Conservation (phyloP, 37 sponge, comb jelly and placozoan genomes). For the Eunapius fragilis region DNA sequence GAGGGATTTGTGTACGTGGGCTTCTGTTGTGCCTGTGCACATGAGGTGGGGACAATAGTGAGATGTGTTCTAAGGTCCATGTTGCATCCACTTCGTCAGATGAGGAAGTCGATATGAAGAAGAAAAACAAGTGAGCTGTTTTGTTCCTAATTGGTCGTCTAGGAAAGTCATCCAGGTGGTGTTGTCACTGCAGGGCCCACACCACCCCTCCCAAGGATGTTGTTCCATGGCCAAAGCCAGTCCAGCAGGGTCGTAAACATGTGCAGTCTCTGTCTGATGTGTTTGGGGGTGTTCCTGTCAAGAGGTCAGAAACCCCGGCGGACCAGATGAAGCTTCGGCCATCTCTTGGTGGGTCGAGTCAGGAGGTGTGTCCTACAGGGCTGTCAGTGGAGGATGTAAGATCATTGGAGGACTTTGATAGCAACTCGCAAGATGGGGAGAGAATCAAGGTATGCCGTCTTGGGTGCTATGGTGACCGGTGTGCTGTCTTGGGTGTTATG, state of each 20-base stretch:
- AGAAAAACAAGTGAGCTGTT: conserved; percentile 16
- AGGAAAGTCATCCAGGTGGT: too few relatives aligned
- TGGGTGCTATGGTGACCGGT: not conserved
- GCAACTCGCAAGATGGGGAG: not conserved
- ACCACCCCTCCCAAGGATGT: not conserved
- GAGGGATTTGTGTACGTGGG: too few relatives aligned
- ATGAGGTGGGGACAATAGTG: too few relatives aligned
- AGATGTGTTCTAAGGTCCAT: conserved; percentile 30
- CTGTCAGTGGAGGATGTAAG: not conserved
- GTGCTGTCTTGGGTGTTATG: not conserved
- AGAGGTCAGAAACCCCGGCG: conserved; percentile 8
- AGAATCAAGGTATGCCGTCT: not conserved
- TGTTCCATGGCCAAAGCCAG: not conserved
- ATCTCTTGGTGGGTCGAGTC: too few relatives aligned
- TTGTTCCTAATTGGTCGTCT: not conserved
- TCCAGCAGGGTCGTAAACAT: not conserved
- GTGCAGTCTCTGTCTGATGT: conserved; percentile 28
- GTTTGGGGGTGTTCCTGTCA: conserved; percentile 69
- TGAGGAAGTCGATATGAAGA: conserved; percentile 11
- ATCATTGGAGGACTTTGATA: not conserved
- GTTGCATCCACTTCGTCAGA: conserved; percentile 7
- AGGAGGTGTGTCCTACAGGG: not conserved
- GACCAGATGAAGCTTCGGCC: not conserved
- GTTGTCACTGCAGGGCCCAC: not conserved
- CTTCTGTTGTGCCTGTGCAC: too few relatives aligned